phyloP scores from a whole-genome alignment of 2,113 vertebrate species.

The Columbina picui region DNA sequence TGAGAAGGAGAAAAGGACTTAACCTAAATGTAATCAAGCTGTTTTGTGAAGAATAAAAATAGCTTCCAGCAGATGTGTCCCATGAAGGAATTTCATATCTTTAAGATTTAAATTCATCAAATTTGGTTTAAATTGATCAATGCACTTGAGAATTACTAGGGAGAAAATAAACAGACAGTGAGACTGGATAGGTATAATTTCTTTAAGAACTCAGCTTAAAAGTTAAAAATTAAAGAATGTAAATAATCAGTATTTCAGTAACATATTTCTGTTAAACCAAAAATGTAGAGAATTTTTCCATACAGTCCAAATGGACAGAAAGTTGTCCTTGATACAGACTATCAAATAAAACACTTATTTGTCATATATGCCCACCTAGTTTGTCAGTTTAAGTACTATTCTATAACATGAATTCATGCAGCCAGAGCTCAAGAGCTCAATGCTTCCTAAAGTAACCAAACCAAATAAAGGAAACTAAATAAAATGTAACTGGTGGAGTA shows the following conservation, averaged over 20 bases:
- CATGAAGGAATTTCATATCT: neutral
- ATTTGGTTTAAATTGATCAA: neutral
- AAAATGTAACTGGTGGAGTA: neutral
- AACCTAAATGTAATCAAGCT: constrained; percentile 64
- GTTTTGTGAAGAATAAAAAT: constrained; percentile 48
- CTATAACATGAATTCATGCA: neutral
- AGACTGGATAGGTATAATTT: neutral
- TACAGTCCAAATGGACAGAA: neutral
- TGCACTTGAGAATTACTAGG: neutral
- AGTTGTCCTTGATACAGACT: constrained; percentile 16
- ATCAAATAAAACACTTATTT: constrained; percentile 33
- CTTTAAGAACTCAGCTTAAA: neutral
- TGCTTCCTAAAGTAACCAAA: neutral
- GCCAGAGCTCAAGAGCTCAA: neutral
- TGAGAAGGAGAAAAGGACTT: constrained; percentile 20
- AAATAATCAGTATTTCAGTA: neutral
- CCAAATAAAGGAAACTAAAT: neutral
- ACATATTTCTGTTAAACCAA: neutral
- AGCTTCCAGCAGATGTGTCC: constrained; percentile 33
- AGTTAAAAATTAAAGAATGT: neutral
- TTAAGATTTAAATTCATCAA: constrained; percentile 1
- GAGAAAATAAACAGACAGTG: neutral
- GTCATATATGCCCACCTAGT: neutral
- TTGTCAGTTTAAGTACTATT: neutral
- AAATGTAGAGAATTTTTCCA: neutral